Evolutionary conservation across 92 coral and sea anemone species (phyloP), one percentile per base, ranked within the genome.

Genomic region (Pocillopora meandrina): DNA sequence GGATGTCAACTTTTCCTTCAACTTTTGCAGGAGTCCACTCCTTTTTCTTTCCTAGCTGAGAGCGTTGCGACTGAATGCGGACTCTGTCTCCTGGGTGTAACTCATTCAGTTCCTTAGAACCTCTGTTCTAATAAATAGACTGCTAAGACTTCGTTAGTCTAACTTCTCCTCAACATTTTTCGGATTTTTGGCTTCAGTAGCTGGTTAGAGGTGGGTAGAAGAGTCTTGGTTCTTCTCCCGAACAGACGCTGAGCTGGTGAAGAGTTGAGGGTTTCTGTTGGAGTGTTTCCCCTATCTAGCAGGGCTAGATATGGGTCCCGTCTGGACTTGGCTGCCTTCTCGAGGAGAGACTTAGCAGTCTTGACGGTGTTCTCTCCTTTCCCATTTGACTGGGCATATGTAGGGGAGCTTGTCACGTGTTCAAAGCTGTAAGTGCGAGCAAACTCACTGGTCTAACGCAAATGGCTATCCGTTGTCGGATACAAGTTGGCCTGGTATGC

Each of bases 391-490:
- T 88, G 94, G 3, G 90, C 76, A 47, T 78, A 91, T 12, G 49
- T 42, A 42, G 49, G 49, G 49, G 49, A 42, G 49, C 49, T 42
- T 42, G 49, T 42, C 49, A 42, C 76, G 64, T 92, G 95, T 57
- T 84, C 85, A 61, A 89, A 92, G 9, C 84, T 80, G 73, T 89
- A 89, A 10, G 56, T 52, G 78, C 78, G 31, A 1, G 95, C 81
- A 75, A 89, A 92, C 52, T 85, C 52, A 11, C 33, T 75, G 36
- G 18, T 52, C 33, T 34, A 87, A 84, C 47, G 82, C 31, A 80
- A 88, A 91, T 11, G 85, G 90, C 16, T 67, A 91, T 52, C 90
- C 93, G 62, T 89, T 92, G 84, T 92, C 92, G 20, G 92, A 88
- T 31, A 91, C 55, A 12, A 89, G 74, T 62, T 60, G 83, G 69